These are phyloP conservation scores for Centruroides vittatus DNA, from an alignment of 1,140 invertebrate genomes.

Conservation along the genomic window DNA sequence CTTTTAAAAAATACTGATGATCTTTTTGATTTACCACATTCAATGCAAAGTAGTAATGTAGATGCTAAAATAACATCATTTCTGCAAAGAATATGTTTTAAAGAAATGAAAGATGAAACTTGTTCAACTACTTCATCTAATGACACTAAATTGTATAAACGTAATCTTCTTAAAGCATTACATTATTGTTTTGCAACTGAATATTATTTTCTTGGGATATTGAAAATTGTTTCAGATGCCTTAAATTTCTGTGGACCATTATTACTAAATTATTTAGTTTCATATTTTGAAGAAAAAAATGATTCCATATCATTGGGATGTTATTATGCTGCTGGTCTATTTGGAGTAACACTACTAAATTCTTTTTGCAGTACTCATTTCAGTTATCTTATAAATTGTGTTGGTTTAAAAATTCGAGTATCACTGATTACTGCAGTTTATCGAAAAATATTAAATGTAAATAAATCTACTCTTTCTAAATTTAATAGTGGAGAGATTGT, in stretches of 20 bases:
- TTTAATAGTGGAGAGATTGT: constrained; percentile 76
- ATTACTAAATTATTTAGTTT: constrained; percentile 64
- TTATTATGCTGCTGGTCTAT: constrained; percentile 58
- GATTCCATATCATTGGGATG: constrained; percentile 49
- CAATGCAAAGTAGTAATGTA: constrained; percentile 38
- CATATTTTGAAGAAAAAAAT: constrained; percentile 57
- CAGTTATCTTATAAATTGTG: constrained; percentile 67
- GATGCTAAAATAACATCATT: neutral
- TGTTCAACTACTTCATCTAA: neutral
- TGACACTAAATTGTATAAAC: constrained; percentile 27
- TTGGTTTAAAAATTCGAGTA: constrained; percentile 72
- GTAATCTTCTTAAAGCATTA: constrained; percentile 54
- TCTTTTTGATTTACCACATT: constrained; percentile 65
- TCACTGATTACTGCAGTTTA: constrained; percentile 74
- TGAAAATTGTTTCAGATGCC: constrained; percentile 70
- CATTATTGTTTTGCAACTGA: constrained; percentile 67
- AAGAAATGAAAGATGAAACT: constrained; percentile 2
- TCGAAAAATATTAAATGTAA: constrained; percentile 55
- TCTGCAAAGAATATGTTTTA: neutral
- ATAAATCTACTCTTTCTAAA: constrained; percentile 23
- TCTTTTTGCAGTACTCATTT: constrained; percentile 76
- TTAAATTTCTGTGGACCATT: constrained; percentile 77
- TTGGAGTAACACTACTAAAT: constrained; percentile 34
- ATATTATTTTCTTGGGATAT: constrained; percentile 75
- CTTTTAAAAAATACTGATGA: constrained; percentile 59